A percentile compares a stretch with the other conserved stretches of the same genome.
Evolutionary conservation across 2,797 vertebrate species (phyloP).

Genomic region (Cuniculus paca): DNA sequence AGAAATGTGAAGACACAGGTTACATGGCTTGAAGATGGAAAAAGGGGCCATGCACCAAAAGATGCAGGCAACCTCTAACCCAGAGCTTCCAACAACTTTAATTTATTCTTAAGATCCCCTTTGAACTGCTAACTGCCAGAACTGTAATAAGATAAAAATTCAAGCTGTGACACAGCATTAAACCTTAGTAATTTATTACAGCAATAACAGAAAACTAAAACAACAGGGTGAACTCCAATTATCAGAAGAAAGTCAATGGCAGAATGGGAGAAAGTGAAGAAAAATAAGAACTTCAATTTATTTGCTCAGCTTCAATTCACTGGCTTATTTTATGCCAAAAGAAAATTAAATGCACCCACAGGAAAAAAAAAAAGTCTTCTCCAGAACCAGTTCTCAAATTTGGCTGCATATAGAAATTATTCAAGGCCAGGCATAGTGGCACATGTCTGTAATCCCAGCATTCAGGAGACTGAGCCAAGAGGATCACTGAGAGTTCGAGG

Average conservation of each 20-base stretch:
- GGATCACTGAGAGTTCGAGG: too few relatives aligned
- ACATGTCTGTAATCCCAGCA: too few relatives aligned
- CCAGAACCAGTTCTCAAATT: neutral
- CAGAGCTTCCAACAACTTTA: neutral
- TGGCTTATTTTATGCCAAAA: conserved; percentile 23
- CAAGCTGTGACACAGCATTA: neutral
- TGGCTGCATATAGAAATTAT: neutral
- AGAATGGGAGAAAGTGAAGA: neutral
- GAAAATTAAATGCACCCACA: conserved; percentile 22
- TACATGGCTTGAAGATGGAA: neutral
- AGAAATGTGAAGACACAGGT: neutral
- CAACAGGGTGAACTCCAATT: neutral
- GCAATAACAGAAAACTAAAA: neutral
- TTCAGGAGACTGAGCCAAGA: too few relatives aligned
- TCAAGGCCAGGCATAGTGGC: neutral
- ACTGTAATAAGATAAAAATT: neutral
- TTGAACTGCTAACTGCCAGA: neutral
- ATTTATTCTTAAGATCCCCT: neutral
- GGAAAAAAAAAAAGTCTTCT: neutral
- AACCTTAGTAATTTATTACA: neutral
- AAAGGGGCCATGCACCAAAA: neutral
- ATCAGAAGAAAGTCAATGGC: neutral
- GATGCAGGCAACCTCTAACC: neutral
- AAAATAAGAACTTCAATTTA: neutral
- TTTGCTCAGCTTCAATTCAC: conserved; percentile 29